Percentiles rank a stretch among this genome's conserved stretches.
Evolutionary conservation across 2,888 invertebrate species (phyloP).

Genomic region (Drosophila vallismaia): DNA sequence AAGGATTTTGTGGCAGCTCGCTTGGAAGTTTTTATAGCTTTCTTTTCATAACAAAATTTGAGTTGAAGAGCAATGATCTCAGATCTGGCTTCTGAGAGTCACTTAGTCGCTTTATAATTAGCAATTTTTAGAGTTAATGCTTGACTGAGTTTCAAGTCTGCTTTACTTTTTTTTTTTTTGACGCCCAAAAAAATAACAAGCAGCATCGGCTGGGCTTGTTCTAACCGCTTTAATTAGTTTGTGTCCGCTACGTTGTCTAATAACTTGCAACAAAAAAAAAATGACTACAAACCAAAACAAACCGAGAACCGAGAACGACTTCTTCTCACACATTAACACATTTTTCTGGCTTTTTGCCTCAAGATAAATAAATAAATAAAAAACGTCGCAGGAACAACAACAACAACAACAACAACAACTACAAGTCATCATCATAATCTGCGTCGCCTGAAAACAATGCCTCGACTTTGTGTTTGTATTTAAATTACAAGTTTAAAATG

Average conservation of each 20-base stretch:
- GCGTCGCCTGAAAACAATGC: constrained; percentile 59
- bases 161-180: constrained; percentile 13
- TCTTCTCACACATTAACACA: constrained; percentile 78
- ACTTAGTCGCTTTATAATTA: constrained; percentile 62
- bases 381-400: constrained; percentile 10
- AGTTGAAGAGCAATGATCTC: constrained; percentile 62
- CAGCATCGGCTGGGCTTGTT: constrained; percentile 49
- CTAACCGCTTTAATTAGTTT: constrained; percentile 70
- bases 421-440: constrained; percentile 50
- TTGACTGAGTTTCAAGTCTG: constrained; percentile 64
- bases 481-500: constrained; percentile 74
- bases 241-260: constrained; percentile 68
- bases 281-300: constrained; percentile 5
- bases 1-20: constrained; percentile 34
- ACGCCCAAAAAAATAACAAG: constrained; percentile 39
- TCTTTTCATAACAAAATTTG: no score
- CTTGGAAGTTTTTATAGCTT: not conserved
- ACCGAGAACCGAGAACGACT: constrained; percentile 18
- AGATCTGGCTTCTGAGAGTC: constrained; percentile 36
- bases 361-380: constrained; percentile 16
- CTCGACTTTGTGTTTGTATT: constrained; percentile 68
- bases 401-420: constrained; percentile 23
- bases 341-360: constrained; percentile 51
- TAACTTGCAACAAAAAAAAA: constrained; percentile 44
- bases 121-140: constrained; percentile 75